Conservation (phyloP, 2,797 vertebrate genomes). For the Lophius americanus region DNA sequence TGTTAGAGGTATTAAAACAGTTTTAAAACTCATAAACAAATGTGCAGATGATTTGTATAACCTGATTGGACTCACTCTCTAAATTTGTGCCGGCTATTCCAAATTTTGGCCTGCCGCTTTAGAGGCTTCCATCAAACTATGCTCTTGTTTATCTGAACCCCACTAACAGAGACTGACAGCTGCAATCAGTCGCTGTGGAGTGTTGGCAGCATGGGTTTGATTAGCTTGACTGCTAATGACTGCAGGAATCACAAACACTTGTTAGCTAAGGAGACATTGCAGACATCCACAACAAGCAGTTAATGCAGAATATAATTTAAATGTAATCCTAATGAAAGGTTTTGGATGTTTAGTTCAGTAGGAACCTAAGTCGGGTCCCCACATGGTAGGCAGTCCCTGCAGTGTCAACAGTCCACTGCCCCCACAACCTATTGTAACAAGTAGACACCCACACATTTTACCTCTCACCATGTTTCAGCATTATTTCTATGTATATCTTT, state of each 20-base stretch:
- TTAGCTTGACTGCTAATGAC: constrained; percentile 56
- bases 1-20: too few species aligned
- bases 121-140: constrained; percentile 2
- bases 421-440: too few species aligned
- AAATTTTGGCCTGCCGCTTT: constrained; percentile 5
- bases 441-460: too few species aligned
- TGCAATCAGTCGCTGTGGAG: constrained; percentile 49
- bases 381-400: too few species aligned
- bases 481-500: too few species aligned
- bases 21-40: not conserved
- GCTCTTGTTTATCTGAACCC: constrained; percentile 15
- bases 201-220: constrained; percentile 66
- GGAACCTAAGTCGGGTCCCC: too few species aligned
- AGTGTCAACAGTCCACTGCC: too few species aligned
- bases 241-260: constrained; percentile 29
- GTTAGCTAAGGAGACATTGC: constrained; percentile 8
- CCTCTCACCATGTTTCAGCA: too few species aligned
- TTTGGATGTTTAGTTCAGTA: too few species aligned
- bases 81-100: constrained; percentile 7
- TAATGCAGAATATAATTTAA: too few species aligned
- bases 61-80: constrained; percentile 3
- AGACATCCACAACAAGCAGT: constrained; percentile 24
- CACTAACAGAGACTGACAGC: constrained; percentile 46
- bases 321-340: too few species aligned
- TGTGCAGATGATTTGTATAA: not conserved